Evolutionary conservation across 2,888 invertebrate species (phyloP).

Genomic region (Anticlea derivata): DNA sequence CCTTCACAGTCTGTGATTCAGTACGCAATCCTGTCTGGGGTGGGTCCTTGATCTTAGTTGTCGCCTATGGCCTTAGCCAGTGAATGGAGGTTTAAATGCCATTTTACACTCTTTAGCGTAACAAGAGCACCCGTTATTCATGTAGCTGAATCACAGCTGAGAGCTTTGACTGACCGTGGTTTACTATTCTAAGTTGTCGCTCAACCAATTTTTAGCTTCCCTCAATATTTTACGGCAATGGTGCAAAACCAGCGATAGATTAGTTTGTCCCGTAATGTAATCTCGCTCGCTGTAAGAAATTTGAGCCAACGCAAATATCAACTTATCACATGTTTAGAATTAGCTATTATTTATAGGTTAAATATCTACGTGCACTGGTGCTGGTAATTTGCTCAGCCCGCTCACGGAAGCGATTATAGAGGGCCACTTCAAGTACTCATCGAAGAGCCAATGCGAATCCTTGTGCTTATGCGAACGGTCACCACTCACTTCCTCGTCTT

Average conservation of each 20-base stretch:
- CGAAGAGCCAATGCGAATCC: constrained; percentile 24
- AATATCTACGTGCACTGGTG: not conserved
- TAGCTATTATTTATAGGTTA: too few relatives aligned
- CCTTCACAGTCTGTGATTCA: constrained; percentile 25
- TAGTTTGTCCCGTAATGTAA: too few relatives aligned
- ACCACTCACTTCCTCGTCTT: constrained; percentile 36
- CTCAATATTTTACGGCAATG: too few relatives aligned
- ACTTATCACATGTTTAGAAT: too few relatives aligned
- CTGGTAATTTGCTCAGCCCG: not conserved
- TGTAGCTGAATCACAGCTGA: too few relatives aligned
- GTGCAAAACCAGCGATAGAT: too few relatives aligned
- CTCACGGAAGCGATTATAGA: constrained; percentile 24
- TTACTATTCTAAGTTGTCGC: too few relatives aligned
- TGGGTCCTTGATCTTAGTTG: constrained; percentile 59
- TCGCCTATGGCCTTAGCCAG: constrained; percentile 55
- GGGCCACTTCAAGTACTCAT: constrained; percentile 21
- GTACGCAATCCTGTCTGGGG: constrained; percentile 28
- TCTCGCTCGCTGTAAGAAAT: too few relatives aligned
- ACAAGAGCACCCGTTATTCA: constrained; percentile 19
- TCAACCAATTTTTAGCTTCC: too few relatives aligned
- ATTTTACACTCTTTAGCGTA: constrained; percentile 46
- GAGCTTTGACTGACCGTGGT: too few relatives aligned
- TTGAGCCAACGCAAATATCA: too few relatives aligned
- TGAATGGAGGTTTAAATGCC: constrained; percentile 58
- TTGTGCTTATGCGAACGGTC: constrained; percentile 25